These are phyloP conservation scores for Agriopis leucophaearia DNA, from an alignment of 2,888 invertebrate genomes.

Conservation along the genomic window DNA sequence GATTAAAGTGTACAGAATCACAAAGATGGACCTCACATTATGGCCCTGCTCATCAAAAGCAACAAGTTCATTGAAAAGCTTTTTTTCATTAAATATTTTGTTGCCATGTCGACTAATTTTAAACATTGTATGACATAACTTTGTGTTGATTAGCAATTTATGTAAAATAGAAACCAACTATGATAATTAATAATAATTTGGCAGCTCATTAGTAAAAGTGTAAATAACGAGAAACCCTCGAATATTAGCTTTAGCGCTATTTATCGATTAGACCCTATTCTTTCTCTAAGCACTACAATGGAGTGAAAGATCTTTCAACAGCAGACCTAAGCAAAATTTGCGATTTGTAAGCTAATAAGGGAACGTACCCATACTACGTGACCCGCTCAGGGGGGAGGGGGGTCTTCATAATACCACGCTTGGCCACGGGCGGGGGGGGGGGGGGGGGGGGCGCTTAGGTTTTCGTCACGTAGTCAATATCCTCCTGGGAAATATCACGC, in stretches of 20 bases:
- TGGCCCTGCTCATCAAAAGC: background rate
- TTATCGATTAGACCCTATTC: background rate
- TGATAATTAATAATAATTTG: background rate
- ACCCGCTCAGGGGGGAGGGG: too few species aligned
- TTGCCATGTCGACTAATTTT: background rate
- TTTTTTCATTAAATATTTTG: background rate
- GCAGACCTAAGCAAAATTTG: too few species aligned
- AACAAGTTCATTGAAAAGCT: background rate
- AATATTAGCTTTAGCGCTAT: background rate
- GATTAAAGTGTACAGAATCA: slow-evolving; percentile 21
- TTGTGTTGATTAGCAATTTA: too few species aligned
- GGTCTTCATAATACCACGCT: too few species aligned
- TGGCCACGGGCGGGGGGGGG: too few species aligned
- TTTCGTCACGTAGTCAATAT: too few species aligned
- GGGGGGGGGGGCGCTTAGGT: too few species aligned
- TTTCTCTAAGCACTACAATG: background rate
- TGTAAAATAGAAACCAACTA: background rate
- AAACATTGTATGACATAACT: background rate
- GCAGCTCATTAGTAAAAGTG: background rate
- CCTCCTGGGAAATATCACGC: too few species aligned
- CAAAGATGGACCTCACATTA: slow-evolving; percentile 5
- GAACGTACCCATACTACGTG: too few species aligned
- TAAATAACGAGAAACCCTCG: background rate
- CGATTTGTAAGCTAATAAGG: too few species aligned
- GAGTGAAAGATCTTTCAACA: too few species aligned